A percentile compares a stretch with the other conserved stretches of the same genome.
phyloP scores from a whole-genome alignment of 2,113 vertebrate species.

The Colossoma macropomum region DNA sequence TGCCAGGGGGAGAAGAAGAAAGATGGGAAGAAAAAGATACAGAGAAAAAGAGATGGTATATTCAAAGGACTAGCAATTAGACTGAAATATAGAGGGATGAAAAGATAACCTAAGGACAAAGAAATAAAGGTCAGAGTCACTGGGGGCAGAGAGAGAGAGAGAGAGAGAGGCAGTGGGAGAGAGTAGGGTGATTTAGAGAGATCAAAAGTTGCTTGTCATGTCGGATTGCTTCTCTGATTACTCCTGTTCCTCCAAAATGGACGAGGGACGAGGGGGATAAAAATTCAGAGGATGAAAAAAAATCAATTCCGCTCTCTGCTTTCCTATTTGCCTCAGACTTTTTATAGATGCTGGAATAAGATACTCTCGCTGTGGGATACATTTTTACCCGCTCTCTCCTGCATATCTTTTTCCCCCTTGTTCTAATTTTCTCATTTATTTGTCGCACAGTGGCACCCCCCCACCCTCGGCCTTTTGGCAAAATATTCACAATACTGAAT shows the following conservation, averaged over 20 bases:
- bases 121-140: constrained; percentile 19
- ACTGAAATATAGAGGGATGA: constrained; percentile 30
- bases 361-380: constrained; percentile 47
- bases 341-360: constrained; percentile 57
- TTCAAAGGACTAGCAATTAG: constrained; percentile 22
- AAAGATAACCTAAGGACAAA: constrained; percentile 43
- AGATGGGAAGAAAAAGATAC: background rate
- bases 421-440: constrained; percentile 36
- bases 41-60: constrained; percentile 7
- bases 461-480: background rate
- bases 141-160: background rate
- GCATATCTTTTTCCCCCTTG: background rate
- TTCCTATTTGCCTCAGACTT: constrained; percentile 53
- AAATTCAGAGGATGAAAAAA: constrained; percentile 53
- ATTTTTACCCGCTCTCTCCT: constrained; percentile 46
- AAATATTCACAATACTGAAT: background rate
- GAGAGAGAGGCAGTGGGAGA: constrained; percentile 38
- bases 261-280: constrained; percentile 49
- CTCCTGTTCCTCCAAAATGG: constrained; percentile 46
- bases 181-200: constrained; percentile 35
- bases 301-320: constrained; percentile 63
- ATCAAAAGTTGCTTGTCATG: constrained; percentile 48
- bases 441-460: background rate
- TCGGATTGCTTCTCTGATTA: constrained; percentile 65
- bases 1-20: background rate